Percentiles rank a stretch among this genome's conserved stretches.
These are phyloP conservation scores for Acanthacorydalis orientalis DNA, from an alignment of 2,888 invertebrate genomes.

Conservation along the genomic window DNA sequence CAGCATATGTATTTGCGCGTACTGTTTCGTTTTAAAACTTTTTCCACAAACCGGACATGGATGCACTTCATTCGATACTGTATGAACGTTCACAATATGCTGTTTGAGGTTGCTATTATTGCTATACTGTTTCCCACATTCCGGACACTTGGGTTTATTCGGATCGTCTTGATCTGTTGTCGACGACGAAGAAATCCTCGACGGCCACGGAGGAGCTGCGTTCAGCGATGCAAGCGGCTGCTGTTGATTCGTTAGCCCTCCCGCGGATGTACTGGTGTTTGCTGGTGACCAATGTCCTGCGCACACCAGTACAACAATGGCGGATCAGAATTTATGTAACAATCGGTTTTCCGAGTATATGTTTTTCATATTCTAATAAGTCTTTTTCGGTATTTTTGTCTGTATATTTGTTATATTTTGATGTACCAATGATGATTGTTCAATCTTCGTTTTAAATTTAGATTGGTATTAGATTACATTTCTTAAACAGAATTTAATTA, in stretches of 20 bases:
- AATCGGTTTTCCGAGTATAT: neutral
- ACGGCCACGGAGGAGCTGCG: slow-evolving; percentile 8
- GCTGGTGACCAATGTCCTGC: slow-evolving; percentile 13
- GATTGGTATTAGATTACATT: no score
- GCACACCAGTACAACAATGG: slow-evolving; percentile 5
- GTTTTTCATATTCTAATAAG: neutral
- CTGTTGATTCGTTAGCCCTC: slow-evolving; percentile 13
- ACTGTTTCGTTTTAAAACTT: slow-evolving; percentile 52
- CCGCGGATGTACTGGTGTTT: slow-evolving; percentile 15
- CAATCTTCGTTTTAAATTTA: no score
- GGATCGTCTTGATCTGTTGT: slow-evolving; percentile 12
- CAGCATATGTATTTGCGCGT: slow-evolving; percentile 50
- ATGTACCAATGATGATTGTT: no score
- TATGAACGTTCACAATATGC: slow-evolving; percentile 51
- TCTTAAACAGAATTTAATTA: no score
- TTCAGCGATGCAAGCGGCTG: slow-evolving; percentile 4
- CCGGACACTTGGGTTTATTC: slow-evolving; percentile 43
- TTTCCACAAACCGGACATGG: slow-evolving; percentile 46
- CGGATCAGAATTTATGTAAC: slow-evolving; percentile 1
- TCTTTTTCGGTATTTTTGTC: no score
- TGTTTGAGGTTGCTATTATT: slow-evolving; percentile 53
- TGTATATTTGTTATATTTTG: no score
- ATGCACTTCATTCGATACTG: slow-evolving; percentile 39
- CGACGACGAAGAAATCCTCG: slow-evolving; percentile 7
- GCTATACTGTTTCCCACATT: slow-evolving; percentile 49